Base-by-base conservation (phyloP, 2,113 vertebrate species). In the Lucifuga dentata region DNA sequence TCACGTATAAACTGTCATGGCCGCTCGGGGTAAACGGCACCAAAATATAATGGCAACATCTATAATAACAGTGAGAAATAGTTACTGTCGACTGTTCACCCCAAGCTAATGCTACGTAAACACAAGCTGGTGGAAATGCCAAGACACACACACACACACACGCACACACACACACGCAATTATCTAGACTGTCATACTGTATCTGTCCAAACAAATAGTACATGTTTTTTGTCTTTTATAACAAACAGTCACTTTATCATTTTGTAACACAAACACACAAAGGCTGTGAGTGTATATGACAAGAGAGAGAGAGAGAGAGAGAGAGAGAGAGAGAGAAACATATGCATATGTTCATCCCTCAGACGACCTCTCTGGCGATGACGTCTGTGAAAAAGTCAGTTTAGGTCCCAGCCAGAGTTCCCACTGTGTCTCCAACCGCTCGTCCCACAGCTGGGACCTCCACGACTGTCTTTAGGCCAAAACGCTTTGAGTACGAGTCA, bases 151-250 rank as follows among this genome's bases (percentile, higher is more conserved):
- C 56, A 46, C 56, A 60, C 36, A 19, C 74, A 39, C 65, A 15
- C 48, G 24, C 39, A 57, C 51, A 35, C 64, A 71, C 59, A 33
- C 53, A 48, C 43, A 21, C 51, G 43, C 16, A 43, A 23, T 76
- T 60, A 80, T 80, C 66, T 41, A 3, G 58, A 46, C 49, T 41
- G 2, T 19, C 67, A 11, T 75, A 29, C 26, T 29, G 26, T 29
- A 53, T 82, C 73, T 84, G 74, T 89, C 78, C 76, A 91, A 91
- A 90, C 82, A 90, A 89, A 90, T 23, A 84, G 72, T 81, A 72
- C 80, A 79, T 85, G 83, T 80, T 87, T 78, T 86, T 73, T 80
- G 87, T 88, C 86, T 87, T 76, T 75, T 65, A 80, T 76, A 85
- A 90, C 83, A 89, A 89, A 89, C 85, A 71, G 69, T 73, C 65